Percentiles rank a stretch among this genome's conserved stretches.
Evolutionary conservation across 2,113 vertebrate genomes (phyloP).

Genomic region (Sclerurus mexicanus): DNA sequence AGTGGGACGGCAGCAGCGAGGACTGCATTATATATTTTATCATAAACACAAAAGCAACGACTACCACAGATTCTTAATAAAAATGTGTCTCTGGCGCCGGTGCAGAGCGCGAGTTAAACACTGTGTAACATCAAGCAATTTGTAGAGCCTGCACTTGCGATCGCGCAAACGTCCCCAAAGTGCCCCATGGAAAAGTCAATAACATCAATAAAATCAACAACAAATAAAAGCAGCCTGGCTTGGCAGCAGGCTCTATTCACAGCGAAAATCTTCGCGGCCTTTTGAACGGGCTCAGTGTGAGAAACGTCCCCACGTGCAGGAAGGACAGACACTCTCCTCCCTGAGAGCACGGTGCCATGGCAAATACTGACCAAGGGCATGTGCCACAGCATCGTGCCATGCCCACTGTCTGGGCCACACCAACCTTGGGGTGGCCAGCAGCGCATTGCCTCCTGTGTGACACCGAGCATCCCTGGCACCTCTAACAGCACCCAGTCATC

Average conservation of each 20-base stretch:
- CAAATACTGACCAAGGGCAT: background rate
- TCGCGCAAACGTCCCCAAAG: background rate
- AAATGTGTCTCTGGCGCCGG: background rate
- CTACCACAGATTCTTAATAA: background rate
- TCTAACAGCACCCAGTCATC: fast-evolving
- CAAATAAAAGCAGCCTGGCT: conserved; percentile 1
- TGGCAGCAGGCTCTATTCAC: background rate
- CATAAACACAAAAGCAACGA: conserved; percentile 4
- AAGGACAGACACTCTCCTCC: background rate
- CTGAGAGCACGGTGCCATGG: background rate
- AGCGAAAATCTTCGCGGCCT: background rate
- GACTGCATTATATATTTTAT: conserved; percentile 14
- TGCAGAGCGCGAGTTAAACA: background rate
- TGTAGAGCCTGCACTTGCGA: background rate
- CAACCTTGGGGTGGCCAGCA: too few species aligned
- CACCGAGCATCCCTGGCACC: background rate
- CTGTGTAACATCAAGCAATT: background rate
- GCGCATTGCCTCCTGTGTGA: fast-evolving
- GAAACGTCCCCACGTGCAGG: background rate
- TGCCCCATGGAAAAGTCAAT: conserved; percentile 38
- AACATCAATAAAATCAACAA: conserved; percentile 27
- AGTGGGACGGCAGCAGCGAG: background rate
- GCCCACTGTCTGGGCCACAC: fast-evolving
- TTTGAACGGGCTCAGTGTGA: background rate
- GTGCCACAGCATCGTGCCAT: fast-evolving